Conservation (phyloP, 2,888 invertebrate genomes). For the Rhagonycha lutea region DNA sequence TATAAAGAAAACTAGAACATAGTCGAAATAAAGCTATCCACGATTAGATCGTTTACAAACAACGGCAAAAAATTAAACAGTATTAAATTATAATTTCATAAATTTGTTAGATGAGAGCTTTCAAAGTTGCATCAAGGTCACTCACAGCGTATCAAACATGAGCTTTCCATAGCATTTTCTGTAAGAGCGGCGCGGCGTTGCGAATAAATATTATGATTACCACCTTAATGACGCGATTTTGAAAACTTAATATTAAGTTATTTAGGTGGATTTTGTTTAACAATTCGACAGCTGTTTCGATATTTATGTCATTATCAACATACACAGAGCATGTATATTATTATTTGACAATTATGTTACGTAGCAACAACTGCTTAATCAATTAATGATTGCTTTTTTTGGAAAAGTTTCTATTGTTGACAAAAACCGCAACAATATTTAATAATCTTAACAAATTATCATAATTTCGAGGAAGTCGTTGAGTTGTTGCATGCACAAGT, state of each 20-base stretch:
- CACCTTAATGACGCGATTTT: not conserved
- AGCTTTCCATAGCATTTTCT: not conserved
- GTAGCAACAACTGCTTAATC: not conserved
- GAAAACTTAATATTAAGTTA: not conserved
- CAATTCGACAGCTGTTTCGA: not conserved
- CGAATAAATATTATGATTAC: not conserved
- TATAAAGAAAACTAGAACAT: not conserved
- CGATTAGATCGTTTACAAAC: not conserved
- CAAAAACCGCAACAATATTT: not conserved
- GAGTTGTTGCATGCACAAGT: not conserved
- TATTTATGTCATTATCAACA: not conserved
- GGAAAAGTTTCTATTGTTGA: not conserved
- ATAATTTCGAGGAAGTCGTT: not conserved
- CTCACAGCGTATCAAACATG: not conserved
- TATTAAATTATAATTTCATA: not conserved
- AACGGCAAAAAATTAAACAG: not conserved
- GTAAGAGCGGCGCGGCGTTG: not conserved
- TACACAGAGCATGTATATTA: not conserved
- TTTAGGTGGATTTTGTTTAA: not conserved
- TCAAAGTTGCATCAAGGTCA: not conserved
- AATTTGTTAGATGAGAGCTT: not conserved
- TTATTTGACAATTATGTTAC: not conserved
- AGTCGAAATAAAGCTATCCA: not conserved
- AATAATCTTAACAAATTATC: not conserved
- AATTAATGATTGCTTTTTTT: not conserved